A percentile compares a stretch with the other conserved stretches of the same genome.
These are phyloP conservation scores for Aegotheles bennettii DNA, from an alignment of 2,113 vertebrate species.

Conservation along the genomic window DNA sequence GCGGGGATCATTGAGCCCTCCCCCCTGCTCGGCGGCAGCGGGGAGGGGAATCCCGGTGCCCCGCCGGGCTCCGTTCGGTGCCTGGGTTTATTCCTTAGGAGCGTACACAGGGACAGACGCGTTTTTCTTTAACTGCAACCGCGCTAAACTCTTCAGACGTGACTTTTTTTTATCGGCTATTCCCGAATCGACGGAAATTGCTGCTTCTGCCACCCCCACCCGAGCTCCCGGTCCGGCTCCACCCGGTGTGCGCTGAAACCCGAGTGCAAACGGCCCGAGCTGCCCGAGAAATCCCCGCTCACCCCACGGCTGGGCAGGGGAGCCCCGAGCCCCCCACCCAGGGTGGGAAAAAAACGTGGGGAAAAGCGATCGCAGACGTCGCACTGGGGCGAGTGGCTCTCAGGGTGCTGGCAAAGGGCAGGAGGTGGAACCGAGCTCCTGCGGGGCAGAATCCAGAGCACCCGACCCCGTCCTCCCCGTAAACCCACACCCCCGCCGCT, in stretches of 20 bases:
- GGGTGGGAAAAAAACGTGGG: neutral
- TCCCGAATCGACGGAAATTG: neutral
- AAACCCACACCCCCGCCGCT: neutral
- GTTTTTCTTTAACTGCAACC: neutral
- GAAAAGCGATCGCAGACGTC: neutral
- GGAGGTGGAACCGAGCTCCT: neutral
- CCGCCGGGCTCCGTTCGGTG: fast-evolving
- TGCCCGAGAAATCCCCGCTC: neutral
- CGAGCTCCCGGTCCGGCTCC: neutral
- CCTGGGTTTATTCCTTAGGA: neutral
- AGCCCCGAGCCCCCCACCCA: neutral
- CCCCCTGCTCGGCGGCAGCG: neutral
- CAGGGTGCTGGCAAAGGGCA: no score
- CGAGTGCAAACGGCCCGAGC: neutral
- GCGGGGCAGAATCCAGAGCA: neutral
- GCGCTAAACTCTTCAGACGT: fast-evolving
- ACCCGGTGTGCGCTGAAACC: neutral
- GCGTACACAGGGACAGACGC: fast-evolving
- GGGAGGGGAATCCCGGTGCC: neutral
- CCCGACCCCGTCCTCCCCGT: neutral
- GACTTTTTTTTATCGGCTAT: neutral
- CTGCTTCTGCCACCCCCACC: neutral
- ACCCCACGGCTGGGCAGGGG: neutral
- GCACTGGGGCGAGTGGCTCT: neutral
- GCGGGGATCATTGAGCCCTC: neutral